phyloP scores from a whole-genome alignment of 2,113 vertebrate genomes.

The Oryzias celebensis region DNA sequence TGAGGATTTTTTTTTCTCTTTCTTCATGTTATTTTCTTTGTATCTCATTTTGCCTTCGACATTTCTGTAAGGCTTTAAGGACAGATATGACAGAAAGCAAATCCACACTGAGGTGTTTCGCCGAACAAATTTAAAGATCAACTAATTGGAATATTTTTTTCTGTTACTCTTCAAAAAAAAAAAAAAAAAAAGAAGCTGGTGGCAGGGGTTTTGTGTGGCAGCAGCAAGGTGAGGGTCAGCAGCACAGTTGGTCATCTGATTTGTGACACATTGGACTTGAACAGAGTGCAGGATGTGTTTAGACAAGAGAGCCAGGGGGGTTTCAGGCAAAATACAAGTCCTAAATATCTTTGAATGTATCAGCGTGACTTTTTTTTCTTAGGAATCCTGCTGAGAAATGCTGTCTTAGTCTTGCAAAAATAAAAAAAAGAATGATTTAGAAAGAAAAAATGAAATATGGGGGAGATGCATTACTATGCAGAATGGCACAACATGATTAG shows the following conservation, averaged over 20 bases:
- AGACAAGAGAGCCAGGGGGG: conserved; percentile 53
- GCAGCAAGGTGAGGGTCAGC: not conserved
- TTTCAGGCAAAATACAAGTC: conserved; percentile 58
- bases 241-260: conserved; percentile 35
- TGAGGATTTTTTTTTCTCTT: too few relatives aligned
- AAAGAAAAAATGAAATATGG: too few relatives aligned
- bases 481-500: too few relatives aligned
- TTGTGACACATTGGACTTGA: conserved; percentile 54
- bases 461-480: too few relatives aligned
- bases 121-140: too few relatives aligned
- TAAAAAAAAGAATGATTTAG: conserved; percentile 29
- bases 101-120: too few relatives aligned
- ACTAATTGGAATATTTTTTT: too few relatives aligned
- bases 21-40: too few relatives aligned
- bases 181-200: conserved; percentile 8
- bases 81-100: conserved; percentile 15
- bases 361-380: conserved; percentile 53
- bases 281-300: conserved; percentile 58
- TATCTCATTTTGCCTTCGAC: too few relatives aligned
- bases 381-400: conserved; percentile 54
- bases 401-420: conserved; percentile 41
- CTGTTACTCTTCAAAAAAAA: not conserved
- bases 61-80: conserved; percentile 13
- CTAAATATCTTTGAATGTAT: conserved; percentile 62
- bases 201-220: not conserved